These are phyloP conservation scores for Archilochus colubris DNA, from an alignment of 2,113 vertebrate species.

Conservation along the genomic window DNA sequence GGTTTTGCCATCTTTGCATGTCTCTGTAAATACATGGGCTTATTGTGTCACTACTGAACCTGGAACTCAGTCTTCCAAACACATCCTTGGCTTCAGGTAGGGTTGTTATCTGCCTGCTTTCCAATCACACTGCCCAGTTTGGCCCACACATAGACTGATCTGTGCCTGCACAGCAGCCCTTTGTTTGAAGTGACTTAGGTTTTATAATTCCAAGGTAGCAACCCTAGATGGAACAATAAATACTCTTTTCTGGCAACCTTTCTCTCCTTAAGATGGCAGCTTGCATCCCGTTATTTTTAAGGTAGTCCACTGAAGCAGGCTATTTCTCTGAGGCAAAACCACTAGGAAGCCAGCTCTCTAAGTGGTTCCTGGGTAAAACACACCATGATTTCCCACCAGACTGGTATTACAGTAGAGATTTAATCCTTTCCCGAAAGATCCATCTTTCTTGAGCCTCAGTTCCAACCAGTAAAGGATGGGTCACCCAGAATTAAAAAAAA, in stretches of 20 bases:
- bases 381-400: not conserved
- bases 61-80: conserved; percentile 49
- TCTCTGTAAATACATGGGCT: conserved; percentile 11
- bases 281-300: conserved; percentile 43
- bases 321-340: conserved; percentile 13
- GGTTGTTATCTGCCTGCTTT: conserved; percentile 48
- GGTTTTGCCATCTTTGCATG: not conserved
- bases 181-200: conserved; percentile 57
- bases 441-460: conserved; percentile 10
- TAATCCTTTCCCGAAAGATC: conserved; percentile 37
- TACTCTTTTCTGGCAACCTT: conserved; percentile 11
- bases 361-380: not conserved
- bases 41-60: conserved; percentile 18
- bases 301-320: conserved; percentile 15
- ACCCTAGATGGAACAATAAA: conserved; percentile 58
- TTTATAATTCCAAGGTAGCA: conserved; percentile 62
- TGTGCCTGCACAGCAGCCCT: conserved; percentile 42
- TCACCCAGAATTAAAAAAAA: conserved; percentile 9
- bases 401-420: not conserved
- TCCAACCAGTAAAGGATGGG: conserved; percentile 24
- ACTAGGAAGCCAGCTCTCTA: not conserved
- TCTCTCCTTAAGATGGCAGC: conserved; percentile 60
- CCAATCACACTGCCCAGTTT: conserved; percentile 42
- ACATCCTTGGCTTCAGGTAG: conserved; percentile 54
- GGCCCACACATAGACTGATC: conserved; percentile 28